Conservation (phyloP, 2,888 invertebrate species). For the Tenthredo distinguenda region DNA sequence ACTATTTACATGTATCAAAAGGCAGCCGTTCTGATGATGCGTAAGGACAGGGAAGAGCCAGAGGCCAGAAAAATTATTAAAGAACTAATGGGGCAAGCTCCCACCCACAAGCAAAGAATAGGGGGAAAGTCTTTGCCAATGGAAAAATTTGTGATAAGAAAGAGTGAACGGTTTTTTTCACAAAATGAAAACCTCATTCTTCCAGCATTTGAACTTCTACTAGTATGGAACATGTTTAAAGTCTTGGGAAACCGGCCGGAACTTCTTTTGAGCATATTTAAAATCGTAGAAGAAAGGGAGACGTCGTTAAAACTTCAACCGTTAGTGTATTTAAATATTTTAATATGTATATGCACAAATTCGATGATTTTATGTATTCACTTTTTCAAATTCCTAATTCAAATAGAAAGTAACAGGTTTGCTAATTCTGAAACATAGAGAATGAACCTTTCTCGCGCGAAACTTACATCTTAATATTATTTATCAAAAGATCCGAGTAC, state of each 20-base stretch:
- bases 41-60: conserved; percentile 80
- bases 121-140: conserved; percentile 98
- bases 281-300: conserved; percentile 82
- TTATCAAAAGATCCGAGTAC: conserved; percentile 77
- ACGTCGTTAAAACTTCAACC: conserved; percentile 62
- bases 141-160: conserved; percentile 97
- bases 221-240: conserved; percentile 95
- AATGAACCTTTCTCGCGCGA: too few relatives aligned
- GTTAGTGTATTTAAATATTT: conserved; percentile 53
- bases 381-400: too few relatives aligned
- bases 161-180: conserved; percentile 88
- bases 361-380: background rate
- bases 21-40: conserved; percentile 90
- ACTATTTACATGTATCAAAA: conserved; percentile 95
- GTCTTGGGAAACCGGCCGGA: conserved; percentile 87
- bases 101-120: conserved; percentile 91
- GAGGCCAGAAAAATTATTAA: conserved; percentile 81
- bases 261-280: conserved; percentile 82
- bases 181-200: conserved; percentile 88
- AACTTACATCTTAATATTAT: conserved; percentile 8
- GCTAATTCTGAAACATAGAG: background rate
- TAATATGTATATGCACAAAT: background rate
- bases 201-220: conserved; percentile 93
- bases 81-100: conserved; percentile 88
- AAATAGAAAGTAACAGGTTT: too few relatives aligned